Base-by-base conservation (phyloP, 1,140 invertebrate species). In the Papilio xuthus region DNA sequence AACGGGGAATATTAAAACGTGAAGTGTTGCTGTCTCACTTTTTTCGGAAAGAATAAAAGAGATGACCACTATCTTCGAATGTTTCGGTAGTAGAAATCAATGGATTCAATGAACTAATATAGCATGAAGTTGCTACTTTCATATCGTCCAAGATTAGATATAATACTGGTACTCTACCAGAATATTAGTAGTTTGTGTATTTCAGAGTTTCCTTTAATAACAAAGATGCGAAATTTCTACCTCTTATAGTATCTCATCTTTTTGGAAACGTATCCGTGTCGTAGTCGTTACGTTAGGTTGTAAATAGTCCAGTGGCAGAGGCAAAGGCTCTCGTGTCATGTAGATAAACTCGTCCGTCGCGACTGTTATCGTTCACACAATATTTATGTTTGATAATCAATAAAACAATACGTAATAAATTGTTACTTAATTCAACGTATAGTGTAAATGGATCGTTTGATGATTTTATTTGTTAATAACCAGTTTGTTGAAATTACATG, bases 321-420 rank as follows among this genome's bases (percentile, higher is more conserved):
- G 41, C 71, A 41, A n/a, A 50, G 71, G 53, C 42, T 26, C 78
- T 37, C 26, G 70, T 42, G 56, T 79, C 56, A 44, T 79, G 47
- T 74, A 79, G 78, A 74, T 79, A 79, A 79, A 73, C 23, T 76
- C 56, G 28, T 71, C 67, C 23, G 77, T n/a, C 20, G 69, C 26
- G 41, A 53, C 23, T 79, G 63, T 79, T 74, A 79, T 74, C 37
- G 37, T 20, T 41, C 50, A 73, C 78, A 79, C 71, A 79, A 69
- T 79, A 79, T 79, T 79, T 74, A 74, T 63, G 70, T 72, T 56
- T 15, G 56, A 67, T 79, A 74, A 76, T 76, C 74, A 76, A 76
- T 76, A 74, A 74, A 15, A 56, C n/a, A 63, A 76, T 76, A 47
- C 9, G 56, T 26, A 79, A 79, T 63, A 74, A 74, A 74, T 79